Evolutionary conservation across 1,140 invertebrate genomes (phyloP).

Genomic region (Agraylea sexmaculata): DNA sequence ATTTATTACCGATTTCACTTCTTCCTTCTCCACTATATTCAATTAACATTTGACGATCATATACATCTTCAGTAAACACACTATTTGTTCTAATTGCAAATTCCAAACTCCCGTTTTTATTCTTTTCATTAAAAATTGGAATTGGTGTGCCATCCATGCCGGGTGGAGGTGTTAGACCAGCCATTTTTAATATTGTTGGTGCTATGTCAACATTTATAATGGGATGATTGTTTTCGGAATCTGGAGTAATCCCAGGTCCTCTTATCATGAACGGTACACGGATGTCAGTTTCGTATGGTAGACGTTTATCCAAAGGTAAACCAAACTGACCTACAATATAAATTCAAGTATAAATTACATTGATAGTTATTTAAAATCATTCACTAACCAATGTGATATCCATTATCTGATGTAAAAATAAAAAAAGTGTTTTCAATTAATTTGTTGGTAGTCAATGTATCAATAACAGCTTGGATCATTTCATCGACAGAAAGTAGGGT

Average conservation of each 20-base stretch:
- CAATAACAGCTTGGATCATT: conserved; percentile 55
- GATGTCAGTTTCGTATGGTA: conserved; percentile 82
- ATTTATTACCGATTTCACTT: conserved; percentile 33
- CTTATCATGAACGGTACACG: conserved; percentile 67
- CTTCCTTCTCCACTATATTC: conserved; percentile 70
- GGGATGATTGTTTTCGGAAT: conserved; percentile 37
- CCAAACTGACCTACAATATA: conserved; percentile 63
- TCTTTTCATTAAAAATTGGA: conserved; percentile 22
- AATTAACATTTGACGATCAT: conserved; percentile 50
- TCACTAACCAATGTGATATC: conserved; percentile 68
- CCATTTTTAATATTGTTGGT: conserved; percentile 65
- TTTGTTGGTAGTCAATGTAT: conserved; percentile 39
- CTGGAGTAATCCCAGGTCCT: conserved; percentile 53
- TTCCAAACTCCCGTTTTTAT: conserved; percentile 18
- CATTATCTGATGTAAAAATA: conserved; percentile 80
- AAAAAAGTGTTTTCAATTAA: conserved; percentile 64
- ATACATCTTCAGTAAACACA: conserved; percentile 5
- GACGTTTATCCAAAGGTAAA: conserved; percentile 75
- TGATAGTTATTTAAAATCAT: not conserved
- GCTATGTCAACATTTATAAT: conserved; percentile 70
- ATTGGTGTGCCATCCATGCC: conserved; percentile 58
- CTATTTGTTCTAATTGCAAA: conserved; percentile 9
- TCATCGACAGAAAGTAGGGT: conserved; percentile 78
- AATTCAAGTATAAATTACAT: conserved; percentile 3
- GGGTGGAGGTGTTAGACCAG: conserved; percentile 36